Evolutionary conservation across 2,888 invertebrate species (phyloP), one percentile per base, ranked within the genome.

Genomic region (Noctuana brunneofusca): DNA sequence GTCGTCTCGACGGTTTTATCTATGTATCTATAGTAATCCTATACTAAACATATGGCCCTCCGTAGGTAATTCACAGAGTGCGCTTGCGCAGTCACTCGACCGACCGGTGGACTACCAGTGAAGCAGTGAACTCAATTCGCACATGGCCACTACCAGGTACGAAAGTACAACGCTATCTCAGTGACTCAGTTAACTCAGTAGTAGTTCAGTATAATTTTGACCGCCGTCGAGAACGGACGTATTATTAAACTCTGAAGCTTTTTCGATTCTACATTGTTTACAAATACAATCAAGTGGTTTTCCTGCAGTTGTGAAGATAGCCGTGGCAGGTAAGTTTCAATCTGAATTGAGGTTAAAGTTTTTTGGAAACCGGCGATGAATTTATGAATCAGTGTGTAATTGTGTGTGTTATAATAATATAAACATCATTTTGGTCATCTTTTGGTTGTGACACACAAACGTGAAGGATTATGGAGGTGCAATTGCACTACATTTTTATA

Each of bases 101-200:
- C 65, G 69, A 68, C 68, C 70, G 68, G 57, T 67, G 54, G 32
- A 68, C 73, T 76, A 73, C 75, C 75, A n/a, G n/a, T n/a, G n/a
- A n/a, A n/a, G n/a, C 38, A 74, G 75, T 81, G 81, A 84, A 83
- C 85, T 83, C 79, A 80, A 83, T 87, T 86, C 78, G 81, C 83
- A 76, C 73, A 76, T 67, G 68, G 62, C 49, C 62, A 62, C 62
- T 56, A 62, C 55, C 35, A 46, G 59, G 50, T 58, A 60, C 48
- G 46, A 16, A 27, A 43, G 53, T 60, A 62, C 27, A 38, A 49
- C 55, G 30, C 16, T 69, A 69, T 57, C 65, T 63, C 70, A 68
- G 14, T 41, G n/a, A n/a, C n/a, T n/a, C n/a, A n/a, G n/a, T n/a
- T n/a, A n/a, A n/a, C n/a, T n/a, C n/a, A n/a, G 16, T 41, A 16